Percentiles rank a stretch among this genome's conserved stretches.
Evolutionary conservation across 2,113 vertebrate genomes (phyloP).

Genomic region (Oophaga pumilio): DNA sequence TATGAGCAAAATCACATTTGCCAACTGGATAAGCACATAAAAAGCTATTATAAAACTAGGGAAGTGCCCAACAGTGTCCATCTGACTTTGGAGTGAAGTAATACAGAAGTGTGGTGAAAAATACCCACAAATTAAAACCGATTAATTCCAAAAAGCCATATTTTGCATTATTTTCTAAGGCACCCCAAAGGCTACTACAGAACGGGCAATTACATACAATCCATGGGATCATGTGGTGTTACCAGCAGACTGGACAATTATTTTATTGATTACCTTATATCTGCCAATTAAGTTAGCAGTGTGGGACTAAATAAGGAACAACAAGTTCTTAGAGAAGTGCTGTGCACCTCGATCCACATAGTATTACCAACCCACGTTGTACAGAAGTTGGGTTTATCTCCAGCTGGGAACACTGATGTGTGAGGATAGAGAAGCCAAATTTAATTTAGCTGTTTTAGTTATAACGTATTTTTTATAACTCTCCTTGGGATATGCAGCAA

Average conservation of each 20-base stretch:
- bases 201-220: constrained; percentile 41
- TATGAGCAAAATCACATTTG: not conserved
- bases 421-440: not conserved
- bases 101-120: not conserved
- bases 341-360: not conserved
- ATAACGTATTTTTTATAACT: not conserved
- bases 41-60: not conserved
- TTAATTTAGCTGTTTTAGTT: not conserved
- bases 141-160: constrained; percentile 19
- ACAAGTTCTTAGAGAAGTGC: not conserved
- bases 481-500: not conserved
- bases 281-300: constrained; percentile 49
- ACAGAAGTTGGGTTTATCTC: not conserved
- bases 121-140: not conserved
- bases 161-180: constrained; percentile 12
- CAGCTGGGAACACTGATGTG: not conserved
- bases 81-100: not conserved
- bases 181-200: not conserved
- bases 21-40: not conserved
- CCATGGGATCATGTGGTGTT: constrained; percentile 8
- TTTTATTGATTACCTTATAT: constrained; percentile 46
- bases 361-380: not conserved
- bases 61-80: not conserved
- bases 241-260: constrained; percentile 10
- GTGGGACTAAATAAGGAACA: constrained; percentile 22